phyloP scores from a whole-genome alignment of 1,140 invertebrate species.

The Sinonovacula constricta region DNA sequence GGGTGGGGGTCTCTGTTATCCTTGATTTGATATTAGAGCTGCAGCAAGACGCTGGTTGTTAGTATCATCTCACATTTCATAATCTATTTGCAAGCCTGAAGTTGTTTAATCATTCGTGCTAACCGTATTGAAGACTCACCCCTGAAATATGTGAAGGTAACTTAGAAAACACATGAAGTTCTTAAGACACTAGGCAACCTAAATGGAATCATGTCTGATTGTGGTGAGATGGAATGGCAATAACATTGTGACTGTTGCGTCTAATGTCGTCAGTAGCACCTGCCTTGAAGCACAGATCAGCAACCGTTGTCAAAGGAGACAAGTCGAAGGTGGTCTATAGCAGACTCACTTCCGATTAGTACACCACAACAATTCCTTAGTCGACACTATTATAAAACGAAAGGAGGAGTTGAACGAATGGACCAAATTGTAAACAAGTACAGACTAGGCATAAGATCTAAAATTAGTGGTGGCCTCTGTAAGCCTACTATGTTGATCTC shows the following conservation, averaged over 20 bases:
- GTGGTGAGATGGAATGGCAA: conserved; percentile 17
- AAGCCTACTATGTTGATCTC: conserved; percentile 64
- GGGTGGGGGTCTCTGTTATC: conserved; percentile 41
- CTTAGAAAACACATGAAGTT: not conserved
- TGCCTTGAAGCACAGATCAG: no score
- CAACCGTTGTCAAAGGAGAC: no score
- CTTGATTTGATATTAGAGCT: conserved; percentile 49
- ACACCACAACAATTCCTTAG: conserved; percentile 10
- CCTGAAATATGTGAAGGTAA: not conserved
- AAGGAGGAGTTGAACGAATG: conserved; percentile 5
- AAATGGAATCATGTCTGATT: not conserved
- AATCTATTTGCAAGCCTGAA: conserved; percentile 48
- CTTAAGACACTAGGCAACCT: not conserved
- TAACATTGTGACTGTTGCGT: conserved; percentile 11
- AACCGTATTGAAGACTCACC: conserved; percentile 15
- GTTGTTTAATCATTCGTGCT: conserved; percentile 22
- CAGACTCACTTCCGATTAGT: not conserved
- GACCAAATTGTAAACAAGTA: not conserved
- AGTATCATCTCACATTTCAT: conserved; percentile 45
- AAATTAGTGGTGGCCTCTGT: not conserved
- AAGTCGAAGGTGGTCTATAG: conserved; percentile 11
- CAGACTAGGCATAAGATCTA: not conserved
- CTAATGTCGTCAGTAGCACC: conserved; percentile 1
- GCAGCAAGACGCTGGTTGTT: conserved; percentile 4
- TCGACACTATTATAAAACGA: not conserved